Base-by-base conservation (phyloP, 2,888 invertebrate genomes). In the Germaria angustata region DNA sequence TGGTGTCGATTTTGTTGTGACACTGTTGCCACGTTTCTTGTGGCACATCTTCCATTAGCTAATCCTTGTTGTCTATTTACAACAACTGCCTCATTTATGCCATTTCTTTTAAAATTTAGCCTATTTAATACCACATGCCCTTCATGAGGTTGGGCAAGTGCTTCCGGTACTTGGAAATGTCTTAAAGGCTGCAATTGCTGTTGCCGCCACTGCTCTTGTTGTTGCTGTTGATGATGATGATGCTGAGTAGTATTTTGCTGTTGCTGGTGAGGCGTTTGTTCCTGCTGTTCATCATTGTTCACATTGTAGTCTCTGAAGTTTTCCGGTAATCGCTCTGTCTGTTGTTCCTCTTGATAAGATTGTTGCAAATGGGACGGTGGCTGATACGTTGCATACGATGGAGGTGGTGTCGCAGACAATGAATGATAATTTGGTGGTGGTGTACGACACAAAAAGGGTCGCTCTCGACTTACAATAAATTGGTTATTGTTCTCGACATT, bases 381-480 rank as follows among this genome's bases (percentile, higher is more conserved):
- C 49, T 61, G 82, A 22, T 49, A 77, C 9, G 81, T 68, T 63
- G 90, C 86, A 72, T 90, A 90, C 34, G 89, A 86, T 51, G 90
- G 90, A 17, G 91, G 91, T 36, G 91, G 91, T 28, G 91, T 90
- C 32, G 87, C 79, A 8, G 90, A 88, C 84, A 87, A 73, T 2
- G 86, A 87, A 32, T 87, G 85, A 68, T 90, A 88, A 77, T 87
- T 80, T 1, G 89, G 88, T 41, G 87, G 87, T 75, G 88, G 87
- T 17, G 87, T 80, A 11, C 86, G 84, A 85, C 80, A 66, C 79
- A 86, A 28, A 65, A 80, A 71, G 36, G 79, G 51, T 68, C 46
- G 65, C 17, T 77, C 76, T 59, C 80, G 85, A 72, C 80, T 79
- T 71, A 83, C 69, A 71, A 65, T 53, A 81, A 85, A 85, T 65